Evolutionary conservation across 2,797 vertebrate genomes (phyloP).

Genomic region (Meda fulgida): DNA sequence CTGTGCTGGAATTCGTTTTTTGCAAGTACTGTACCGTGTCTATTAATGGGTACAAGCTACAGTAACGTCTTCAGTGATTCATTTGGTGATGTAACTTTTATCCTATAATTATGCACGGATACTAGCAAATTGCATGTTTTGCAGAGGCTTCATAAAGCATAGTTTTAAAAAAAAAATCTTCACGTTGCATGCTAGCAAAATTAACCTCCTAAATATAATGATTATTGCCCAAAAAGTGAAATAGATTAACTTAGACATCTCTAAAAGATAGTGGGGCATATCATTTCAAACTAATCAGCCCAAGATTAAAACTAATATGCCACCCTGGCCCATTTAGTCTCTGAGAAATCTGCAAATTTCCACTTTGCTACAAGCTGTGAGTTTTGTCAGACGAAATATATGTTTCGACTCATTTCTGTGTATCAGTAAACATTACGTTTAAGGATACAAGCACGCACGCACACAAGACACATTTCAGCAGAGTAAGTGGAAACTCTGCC

Average conservation of each 20-base stretch:
- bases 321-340: not conserved
- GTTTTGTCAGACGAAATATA: conserved; percentile 10
- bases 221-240: not conserved
- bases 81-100: no score
- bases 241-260: not conserved
- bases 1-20: no score
- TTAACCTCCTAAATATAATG: not conserved
- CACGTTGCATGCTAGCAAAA: not conserved
- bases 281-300: not conserved
- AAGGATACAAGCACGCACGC: conserved; percentile 18
- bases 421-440: conserved; percentile 37
- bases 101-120: no score
- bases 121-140: no score
- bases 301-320: not conserved
- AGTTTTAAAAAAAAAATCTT: no score
- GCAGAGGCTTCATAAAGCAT: no score
- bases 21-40: no score
- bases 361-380: not conserved
- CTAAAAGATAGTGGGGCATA: no score
- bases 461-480: conserved; percentile 24
- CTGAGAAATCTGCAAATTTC: conserved; percentile 7
- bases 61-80: no score
- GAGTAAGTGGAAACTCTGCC: conserved; percentile 39
- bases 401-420: conserved; percentile 27
- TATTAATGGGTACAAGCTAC: no score